Base-by-base conservation (phyloP, 2,888 invertebrate genomes). In the Cerceris rybyensis region DNA sequence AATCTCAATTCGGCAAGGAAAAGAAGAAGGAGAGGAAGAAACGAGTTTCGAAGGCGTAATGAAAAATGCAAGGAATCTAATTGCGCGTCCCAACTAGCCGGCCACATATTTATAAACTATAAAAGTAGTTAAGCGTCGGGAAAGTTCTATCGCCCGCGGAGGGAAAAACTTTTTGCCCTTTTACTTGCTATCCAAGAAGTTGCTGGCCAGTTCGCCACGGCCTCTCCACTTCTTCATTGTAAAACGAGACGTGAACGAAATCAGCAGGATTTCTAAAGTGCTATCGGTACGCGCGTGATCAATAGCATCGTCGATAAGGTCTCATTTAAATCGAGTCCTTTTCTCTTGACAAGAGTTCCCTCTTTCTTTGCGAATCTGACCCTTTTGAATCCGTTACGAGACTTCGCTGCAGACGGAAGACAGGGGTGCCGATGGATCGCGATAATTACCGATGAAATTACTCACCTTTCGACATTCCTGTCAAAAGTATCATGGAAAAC, bases 311-410 rank as follows among this genome's bases (percentile, higher is more conserved):
- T 57, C 52, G 82, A 82, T 85, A 85, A 86, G 79, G 84, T 84
- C 81, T 85, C 75, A 84, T 85, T 85, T 84, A 82, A 79, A 86
- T 86, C 73, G 80, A 75, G 46, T 65, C 50, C 55, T 55, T 57
- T 41, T 60, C 71, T 52, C 46, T 64, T 46, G 54, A 64, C 28
- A 28, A 28, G 28, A 28, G 28, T 4, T 28, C 28, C 28, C 28
- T 4, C 4, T 28, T 28, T 28, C 28, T 28, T 28, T 28, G 28
- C 28, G 28, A 28, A 4, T 46, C 46, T 46, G 46, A 46, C 46
- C 46, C 46, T 13, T 46, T 13, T 46, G 46, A 13, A 46, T 46
- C 13, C 46, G 13, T 46, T 46, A 11, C 46, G 13, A 28, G 1
- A 1, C 46, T 8, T 46, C 46, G 46, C 46, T 11, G 13, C 46